A percentile compares a stretch with the other conserved stretches of the same genome.
Conservation (phyloP, 1,140 invertebrate species). For the Parapsyche elsis region DNA sequence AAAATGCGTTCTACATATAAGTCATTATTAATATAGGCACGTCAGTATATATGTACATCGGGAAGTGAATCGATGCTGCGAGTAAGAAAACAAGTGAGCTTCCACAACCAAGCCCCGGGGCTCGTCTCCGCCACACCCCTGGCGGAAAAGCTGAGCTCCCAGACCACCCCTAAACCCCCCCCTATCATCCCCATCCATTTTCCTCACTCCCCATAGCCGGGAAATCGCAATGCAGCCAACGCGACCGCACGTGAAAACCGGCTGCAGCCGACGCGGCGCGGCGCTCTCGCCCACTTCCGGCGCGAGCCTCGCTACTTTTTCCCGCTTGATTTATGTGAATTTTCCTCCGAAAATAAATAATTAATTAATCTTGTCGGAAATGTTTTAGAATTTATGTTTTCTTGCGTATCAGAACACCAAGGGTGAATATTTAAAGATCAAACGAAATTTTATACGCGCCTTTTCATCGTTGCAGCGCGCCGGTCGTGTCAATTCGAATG, state of each 20-base stretch:
- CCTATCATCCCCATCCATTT: neutral
- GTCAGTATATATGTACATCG: constrained; percentile 4
- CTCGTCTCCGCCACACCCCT: constrained; percentile 18
- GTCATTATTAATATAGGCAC: too few relatives aligned
- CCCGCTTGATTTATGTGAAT: neutral
- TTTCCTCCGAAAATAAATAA: neutral
- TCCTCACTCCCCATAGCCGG: constrained; percentile 10
- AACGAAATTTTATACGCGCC: too few relatives aligned
- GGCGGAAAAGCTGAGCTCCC: neutral
- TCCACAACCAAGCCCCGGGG: constrained; percentile 6
- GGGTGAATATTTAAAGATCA: too few relatives aligned
- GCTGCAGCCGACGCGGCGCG: constrained; percentile 11
- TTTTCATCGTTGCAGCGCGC: too few relatives aligned
- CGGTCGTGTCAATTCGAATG: too few relatives aligned
- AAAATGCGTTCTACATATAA: too few relatives aligned
- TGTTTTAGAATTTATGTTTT: too few relatives aligned
- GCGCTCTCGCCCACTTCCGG: neutral
- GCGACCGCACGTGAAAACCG: constrained; percentile 24
- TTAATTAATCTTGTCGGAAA: too few relatives aligned
- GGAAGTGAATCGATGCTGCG: constrained; percentile 42
- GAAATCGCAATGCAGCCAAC: constrained; percentile 41
- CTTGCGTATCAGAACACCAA: too few relatives aligned
- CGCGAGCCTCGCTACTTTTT: neutral
- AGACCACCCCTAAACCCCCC: neutral
- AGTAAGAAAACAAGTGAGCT: constrained; percentile 35